Evolutionary conservation across 2,113 vertebrate species (phyloP).

Genomic region (Zapornia atra): DNA sequence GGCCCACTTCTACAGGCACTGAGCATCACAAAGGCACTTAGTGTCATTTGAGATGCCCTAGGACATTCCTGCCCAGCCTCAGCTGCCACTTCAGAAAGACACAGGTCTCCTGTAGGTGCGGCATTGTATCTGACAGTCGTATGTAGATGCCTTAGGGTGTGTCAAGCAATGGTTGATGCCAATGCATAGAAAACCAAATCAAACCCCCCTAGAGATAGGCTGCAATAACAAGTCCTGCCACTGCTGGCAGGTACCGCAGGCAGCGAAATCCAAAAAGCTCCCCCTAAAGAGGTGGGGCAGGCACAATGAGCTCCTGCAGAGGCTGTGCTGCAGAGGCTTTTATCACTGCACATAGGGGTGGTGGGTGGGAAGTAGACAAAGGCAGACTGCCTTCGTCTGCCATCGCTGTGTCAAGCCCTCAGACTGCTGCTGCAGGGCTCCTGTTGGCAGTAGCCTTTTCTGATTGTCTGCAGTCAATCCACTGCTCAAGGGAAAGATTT

Average conservation of each 20-base stretch:
- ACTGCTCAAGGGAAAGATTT: constrained; percentile 20
- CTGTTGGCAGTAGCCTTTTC: not conserved
- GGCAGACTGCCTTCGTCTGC: not conserved
- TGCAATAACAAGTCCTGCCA: not conserved
- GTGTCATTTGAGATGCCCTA: constrained; percentile 25
- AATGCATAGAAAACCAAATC: not conserved
- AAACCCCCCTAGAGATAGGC: not conserved
- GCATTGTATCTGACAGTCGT: constrained; percentile 5
- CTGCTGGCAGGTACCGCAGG: not conserved
- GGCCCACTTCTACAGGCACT: not conserved
- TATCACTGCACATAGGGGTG: accelerated
- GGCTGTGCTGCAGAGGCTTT: not conserved
- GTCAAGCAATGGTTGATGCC: not conserved
- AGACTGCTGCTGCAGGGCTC: not conserved
- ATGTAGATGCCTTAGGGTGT: constrained; percentile 9
- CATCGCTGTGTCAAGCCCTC: accelerated
- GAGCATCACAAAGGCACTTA: not conserved
- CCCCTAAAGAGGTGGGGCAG: not conserved
- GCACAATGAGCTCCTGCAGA: accelerated
- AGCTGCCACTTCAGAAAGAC: constrained; percentile 41
- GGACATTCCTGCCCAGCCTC: constrained; percentile 4
- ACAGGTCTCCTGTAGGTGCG: not conserved
- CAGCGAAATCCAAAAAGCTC: not conserved
- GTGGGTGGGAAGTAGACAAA: not conserved
- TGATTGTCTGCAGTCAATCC: not conserved